Evolutionary conservation across 92 coral and sea anemone genomes (phyloP).

Genomic region (Phenganax stokvisi): DNA sequence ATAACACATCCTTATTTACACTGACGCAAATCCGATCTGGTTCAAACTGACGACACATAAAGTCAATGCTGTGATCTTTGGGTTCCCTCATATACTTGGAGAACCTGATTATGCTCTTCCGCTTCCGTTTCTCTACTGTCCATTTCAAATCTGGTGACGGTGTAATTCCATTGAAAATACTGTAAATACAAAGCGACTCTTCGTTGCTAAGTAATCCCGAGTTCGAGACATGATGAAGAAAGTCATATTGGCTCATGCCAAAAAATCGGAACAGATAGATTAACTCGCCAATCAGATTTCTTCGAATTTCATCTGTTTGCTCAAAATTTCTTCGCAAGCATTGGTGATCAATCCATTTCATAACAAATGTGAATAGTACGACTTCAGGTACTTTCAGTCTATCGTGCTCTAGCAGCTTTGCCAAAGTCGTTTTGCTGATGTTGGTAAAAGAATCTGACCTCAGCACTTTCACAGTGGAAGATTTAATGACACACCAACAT

Average conservation of each 20-base stretch:
- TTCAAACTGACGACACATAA: background rate
- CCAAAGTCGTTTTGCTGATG: background rate
- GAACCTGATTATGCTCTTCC: slow-evolving; percentile 43
- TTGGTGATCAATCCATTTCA: slow-evolving; percentile 50
- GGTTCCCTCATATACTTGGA: background rate
- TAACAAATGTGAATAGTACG: slow-evolving; percentile 58
- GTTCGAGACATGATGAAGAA: slow-evolving; percentile 51
- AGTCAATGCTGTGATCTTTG: background rate
- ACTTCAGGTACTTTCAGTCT: slow-evolving; percentile 57
- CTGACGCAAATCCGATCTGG: slow-evolving; percentile 32
- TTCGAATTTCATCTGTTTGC: slow-evolving; percentile 13
- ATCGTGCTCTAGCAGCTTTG: background rate
- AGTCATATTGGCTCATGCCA: slow-evolving; percentile 61
- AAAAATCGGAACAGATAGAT: slow-evolving; percentile 67
- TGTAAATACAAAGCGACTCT: slow-evolving; percentile 53
- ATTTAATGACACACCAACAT: too few relatives aligned
- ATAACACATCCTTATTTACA: slow-evolving; percentile 49
- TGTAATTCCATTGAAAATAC: slow-evolving; percentile 42
- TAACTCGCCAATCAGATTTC: slow-evolving; percentile 30
- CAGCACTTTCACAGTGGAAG: too few relatives aligned
- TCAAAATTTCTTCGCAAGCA: slow-evolving; percentile 27
- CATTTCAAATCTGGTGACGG: slow-evolving; percentile 49
- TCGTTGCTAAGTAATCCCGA: slow-evolving; percentile 53
- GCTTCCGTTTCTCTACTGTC: slow-evolving; percentile 26
- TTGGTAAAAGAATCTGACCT: too few relatives aligned